Evolutionary conservation across 2,888 invertebrate genomes (phyloP), one percentile per base, ranked within the genome.

Genomic region (Troides aeacus): DNA sequence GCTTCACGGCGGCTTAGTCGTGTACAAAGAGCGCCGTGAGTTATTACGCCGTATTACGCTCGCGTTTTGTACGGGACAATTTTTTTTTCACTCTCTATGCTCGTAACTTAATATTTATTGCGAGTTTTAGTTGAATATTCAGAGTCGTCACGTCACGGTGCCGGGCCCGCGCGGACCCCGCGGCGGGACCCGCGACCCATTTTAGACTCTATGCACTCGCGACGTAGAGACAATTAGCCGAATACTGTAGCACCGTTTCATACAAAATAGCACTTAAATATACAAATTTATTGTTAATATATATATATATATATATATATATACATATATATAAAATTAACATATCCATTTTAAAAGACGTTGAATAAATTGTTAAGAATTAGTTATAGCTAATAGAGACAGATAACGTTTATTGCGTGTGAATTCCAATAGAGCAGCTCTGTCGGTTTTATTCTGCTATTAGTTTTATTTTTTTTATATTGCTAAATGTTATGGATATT

Each of bases 1-100:
- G 90, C 89, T 90, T 92, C 92, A 92, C 91, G 92, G 87, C 90
- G 92, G 89, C 91, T 92, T 92, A 92, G 88, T 86, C 87, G 81
- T 83, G 84, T 88, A 91, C 90, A 92, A 91, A 91, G 90, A 87
- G 88, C 86, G 87, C 90, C 84, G 87, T 91, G 92, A 92, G 89
- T 90, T 92, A 92, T 90, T 85, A 86, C 88, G 78, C 84, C 81
- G 87, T 88, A 89, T 89, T 88, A 87, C 88, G 84, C 90, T 91
- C 89, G 89, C 86, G 89, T 90, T 89, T 87, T 86, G 88, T 88
- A 84, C 84, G 81, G 79, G 83, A 82, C 84, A 86, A 88, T 88
- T 91, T 91, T 39, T 36, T 39, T 39, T 39, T 39, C 10, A 39
- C 39, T 39, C 39, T 90, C 86, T 90, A 88, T 87, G 84, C 87